These are phyloP conservation scores for Tapera naevia DNA, from an alignment of 2,797 vertebrate genomes.

Conservation along the genomic window DNA sequence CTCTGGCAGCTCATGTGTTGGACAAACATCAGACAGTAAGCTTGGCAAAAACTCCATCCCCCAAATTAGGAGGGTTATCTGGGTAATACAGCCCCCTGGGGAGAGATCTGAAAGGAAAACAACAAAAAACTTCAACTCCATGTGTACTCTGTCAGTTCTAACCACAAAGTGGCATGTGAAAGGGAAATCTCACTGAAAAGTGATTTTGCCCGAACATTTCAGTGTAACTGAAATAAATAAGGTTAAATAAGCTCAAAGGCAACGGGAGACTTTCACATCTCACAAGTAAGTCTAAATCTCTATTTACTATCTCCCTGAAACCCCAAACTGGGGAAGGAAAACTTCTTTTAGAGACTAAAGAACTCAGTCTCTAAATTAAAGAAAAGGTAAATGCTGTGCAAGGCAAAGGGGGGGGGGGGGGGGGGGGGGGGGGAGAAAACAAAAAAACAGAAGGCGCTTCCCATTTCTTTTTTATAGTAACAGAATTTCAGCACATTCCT, in stretches of 20 bases:
- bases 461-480: constrained; percentile 6
- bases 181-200: neutral
- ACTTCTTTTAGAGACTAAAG: neutral
- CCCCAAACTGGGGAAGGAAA: neutral
- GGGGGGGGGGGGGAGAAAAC: fast-evolving
- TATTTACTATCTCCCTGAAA: neutral
- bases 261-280: neutral
- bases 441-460: neutral
- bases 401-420: neutral
- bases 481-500: constrained; percentile 39
- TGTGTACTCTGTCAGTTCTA: neutral
- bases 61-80: neutral
- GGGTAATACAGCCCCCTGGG: neutral
- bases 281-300: neutral
- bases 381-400: constrained; percentile 1
- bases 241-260: neutral
- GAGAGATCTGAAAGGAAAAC: constrained; percentile 1
- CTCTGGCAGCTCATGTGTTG: neutral
- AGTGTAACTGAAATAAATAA: neutral
- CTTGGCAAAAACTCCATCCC: neutral
- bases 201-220: neutral
- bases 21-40: neutral
- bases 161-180: neutral
- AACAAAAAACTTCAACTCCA: neutral
- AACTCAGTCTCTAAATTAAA: neutral